Conservation (phyloP, 2,797 vertebrate species). For the Zonotrichia albicollis region DNA sequence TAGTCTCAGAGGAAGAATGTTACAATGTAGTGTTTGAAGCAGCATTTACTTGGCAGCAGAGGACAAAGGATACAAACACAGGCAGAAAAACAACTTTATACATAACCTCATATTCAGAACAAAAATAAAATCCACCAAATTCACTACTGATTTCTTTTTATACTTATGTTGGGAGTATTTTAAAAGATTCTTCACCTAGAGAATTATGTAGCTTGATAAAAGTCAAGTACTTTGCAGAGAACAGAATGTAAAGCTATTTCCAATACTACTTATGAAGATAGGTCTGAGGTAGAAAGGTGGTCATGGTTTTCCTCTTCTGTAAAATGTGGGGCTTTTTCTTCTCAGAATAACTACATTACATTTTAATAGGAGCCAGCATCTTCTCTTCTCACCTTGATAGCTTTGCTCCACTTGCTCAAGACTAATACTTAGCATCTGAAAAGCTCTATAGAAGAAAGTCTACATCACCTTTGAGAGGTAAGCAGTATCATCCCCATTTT, state of each 20-base stretch:
- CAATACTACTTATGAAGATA: conserved; percentile 83
- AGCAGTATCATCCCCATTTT: conserved; percentile 37
- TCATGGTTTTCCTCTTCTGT: conserved; percentile 95
- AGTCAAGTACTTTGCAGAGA: conserved; percentile 78
- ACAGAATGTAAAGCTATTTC: conserved; percentile 77
- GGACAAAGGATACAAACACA: conserved; percentile 80
- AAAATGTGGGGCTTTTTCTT: conserved; percentile 78
- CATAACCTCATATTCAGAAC: conserved; percentile 70
- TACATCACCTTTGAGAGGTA: conserved; percentile 4
- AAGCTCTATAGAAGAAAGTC: background rate
- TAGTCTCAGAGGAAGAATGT: conserved; percentile 79
- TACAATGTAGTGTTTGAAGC: conserved; percentile 88
- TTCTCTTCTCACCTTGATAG: conserved; percentile 1
- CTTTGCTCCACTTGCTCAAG: conserved; percentile 42
- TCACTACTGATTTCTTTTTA: conserved; percentile 65
- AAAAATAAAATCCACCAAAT: conserved; percentile 71
- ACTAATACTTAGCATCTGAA: conserved; percentile 16
- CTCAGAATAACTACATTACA: conserved; percentile 75
- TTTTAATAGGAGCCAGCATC: conserved; percentile 19
- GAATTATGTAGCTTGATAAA: conserved; percentile 61
- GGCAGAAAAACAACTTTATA: conserved; percentile 79
- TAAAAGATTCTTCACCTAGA: conserved; percentile 57
- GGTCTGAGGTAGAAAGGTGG: conserved; percentile 99
- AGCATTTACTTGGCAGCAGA: conserved; percentile 87
- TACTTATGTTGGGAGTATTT: conserved; percentile 24